Evolutionary conservation across 2,113 vertebrate species (phyloP), one percentile per base, ranked within the genome.

Genomic region (Stigmatopora argus): DNA sequence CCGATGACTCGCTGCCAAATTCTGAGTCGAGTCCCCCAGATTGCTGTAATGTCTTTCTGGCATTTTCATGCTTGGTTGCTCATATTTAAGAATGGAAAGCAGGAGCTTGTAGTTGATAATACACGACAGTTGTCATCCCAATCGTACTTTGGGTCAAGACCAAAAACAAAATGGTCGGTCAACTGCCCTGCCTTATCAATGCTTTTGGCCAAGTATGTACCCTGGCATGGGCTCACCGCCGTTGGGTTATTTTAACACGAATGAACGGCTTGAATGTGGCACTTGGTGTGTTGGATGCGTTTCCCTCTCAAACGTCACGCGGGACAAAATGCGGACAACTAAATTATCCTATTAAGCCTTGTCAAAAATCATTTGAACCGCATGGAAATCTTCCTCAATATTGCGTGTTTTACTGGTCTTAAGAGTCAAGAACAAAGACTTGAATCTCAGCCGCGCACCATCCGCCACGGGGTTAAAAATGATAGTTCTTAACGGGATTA

Each of bases 121-220:
- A 73, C 83, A 86, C 80, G 85, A 75, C 66, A 2, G 76, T 85
- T 88, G 83, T 86, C 87, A 66, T 56, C 2, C 10, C 26, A 18
- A 35, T 38, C 13, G 10, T 3, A 15, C 12, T 48, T 6, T 52
- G 19, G 15, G 12, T 26, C 38, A 7, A 41, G 38, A 41, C 6
- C n/a, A 53, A 4, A 38, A 59, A 19, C 48, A 11, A 34, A 69
- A 35, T 38, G 2, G 8, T 68, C 67, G 67, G 85, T 91, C 86
- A 88, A 81, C 86, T 89, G 85, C 82, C 80, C 69, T 75, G 55
- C 79, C 51, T 56, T 66, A 86, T 90, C 86, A 86, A 87, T 85
- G 72, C 49, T 67, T 63, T 48, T 49, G 15, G 13, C 45, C 45
- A 15, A 1, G 19, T 18, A 58, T 45, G 7, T 15, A 21, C 41